Base-by-base conservation (phyloP, 2,888 invertebrate genomes). In the Homarus gammarus region DNA sequence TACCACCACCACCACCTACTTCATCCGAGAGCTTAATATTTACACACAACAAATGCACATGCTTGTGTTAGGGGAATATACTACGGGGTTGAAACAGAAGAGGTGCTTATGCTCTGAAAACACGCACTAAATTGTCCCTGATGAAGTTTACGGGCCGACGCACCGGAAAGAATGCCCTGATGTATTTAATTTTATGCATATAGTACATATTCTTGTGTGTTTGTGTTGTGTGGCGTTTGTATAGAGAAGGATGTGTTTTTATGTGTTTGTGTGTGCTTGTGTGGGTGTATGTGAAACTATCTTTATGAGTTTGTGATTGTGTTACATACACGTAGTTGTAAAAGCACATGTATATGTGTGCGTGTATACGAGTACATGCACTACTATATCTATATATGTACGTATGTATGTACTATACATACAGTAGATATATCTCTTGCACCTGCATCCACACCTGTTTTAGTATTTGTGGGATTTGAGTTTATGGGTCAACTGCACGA, bases 11-110 rank as follows among this genome's bases (percentile, higher is more conserved):
- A n/a, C n/a, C n/a, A n/a, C n/a, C 70, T 84, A 51, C 84, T 70
- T 73, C 73, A 73, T 84, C 73, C 72, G 10, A n/a, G n/a, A 36
- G 73, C 70, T 84, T 73, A 84, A 70, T 70, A 84, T 84, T 84
- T 70, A 73, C 84, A 84, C 72, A 84, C 70, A 84, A 84, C 84
- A 84, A 84, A 84, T 84, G 84, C 84, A 84, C 84, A 84, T 84
- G 84, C 84, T 84, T 84, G 73, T 68, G 84, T 84, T 84, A 72
- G 33, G 72, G 73, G 73, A 84, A 84, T 84, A 84, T 84, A 84
- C 56, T 73, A 70, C 84, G 18, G 22, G 12, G 33, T 51, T 73
- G 73, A 84, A 84, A 84, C 84, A 84, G 73, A 84, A 51, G 84
- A 84, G 84, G 84, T 84, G 73, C 84, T 84, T 84, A 84, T 72